Evolutionary conservation across 2,888 invertebrate genomes (phyloP).

Genomic region (Pyrocoelia pectoralis): DNA sequence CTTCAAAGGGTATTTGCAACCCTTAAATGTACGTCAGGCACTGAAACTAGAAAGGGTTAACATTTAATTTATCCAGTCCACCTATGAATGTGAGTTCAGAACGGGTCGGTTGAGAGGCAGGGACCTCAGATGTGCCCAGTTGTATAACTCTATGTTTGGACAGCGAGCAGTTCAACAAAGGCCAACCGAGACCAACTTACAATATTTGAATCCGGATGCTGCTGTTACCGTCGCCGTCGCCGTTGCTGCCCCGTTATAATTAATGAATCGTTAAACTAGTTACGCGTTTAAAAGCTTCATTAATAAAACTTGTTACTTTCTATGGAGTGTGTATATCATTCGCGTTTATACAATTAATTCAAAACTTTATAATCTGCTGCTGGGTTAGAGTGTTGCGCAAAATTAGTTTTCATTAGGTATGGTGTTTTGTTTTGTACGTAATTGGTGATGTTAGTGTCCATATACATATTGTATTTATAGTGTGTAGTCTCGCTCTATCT

Average conservation of each 20-base stretch:
- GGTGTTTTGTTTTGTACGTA: conserved; percentile 22
- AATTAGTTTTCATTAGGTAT: conserved; percentile 28
- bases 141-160: conserved; percentile 40
- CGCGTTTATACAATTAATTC: conserved; percentile 28
- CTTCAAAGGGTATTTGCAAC: conserved; percentile 4
- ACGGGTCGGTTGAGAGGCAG: conserved; percentile 42
- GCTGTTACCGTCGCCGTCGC: background rate
- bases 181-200: conserved; percentile 37
- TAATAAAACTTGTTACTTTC: conserved; percentile 37
- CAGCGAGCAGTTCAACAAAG: conserved; percentile 43
- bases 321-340: conserved; percentile 25
- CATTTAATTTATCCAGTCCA: conserved; percentile 39
- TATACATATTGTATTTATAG: background rate
- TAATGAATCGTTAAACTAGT: conserved; percentile 33
- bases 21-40: conserved; percentile 22
- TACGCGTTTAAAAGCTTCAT: conserved; percentile 33
- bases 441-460: conserved; percentile 14
- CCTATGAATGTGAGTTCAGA: conserved; percentile 43
- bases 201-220: conserved; percentile 36
- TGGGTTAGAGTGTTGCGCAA: conserved; percentile 25
- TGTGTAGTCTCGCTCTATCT: conserved; percentile 12
- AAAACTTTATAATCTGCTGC: conserved; percentile 23
- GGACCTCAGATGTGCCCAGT: conserved; percentile 41
- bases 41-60: conserved; percentile 38
- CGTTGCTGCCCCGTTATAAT: conserved; percentile 30